phyloP scores from a whole-genome alignment of 2,797 vertebrate genomes.

The Dermochelys coriacea region DNA sequence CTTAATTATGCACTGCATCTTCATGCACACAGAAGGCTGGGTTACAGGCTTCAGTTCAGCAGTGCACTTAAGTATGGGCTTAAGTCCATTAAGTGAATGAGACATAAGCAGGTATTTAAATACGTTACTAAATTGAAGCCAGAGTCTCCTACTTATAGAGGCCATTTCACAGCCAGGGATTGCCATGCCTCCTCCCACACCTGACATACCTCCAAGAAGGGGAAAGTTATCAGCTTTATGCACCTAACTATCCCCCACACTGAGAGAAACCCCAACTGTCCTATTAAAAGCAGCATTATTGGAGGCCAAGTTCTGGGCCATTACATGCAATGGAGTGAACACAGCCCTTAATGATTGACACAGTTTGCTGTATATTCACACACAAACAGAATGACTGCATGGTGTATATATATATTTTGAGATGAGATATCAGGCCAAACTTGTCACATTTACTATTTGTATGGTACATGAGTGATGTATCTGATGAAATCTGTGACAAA shows the following conservation, averaged over 20 bases:
- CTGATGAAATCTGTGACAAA: conserved; percentile 11
- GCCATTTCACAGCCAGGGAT: background rate
- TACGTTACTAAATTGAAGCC: background rate
- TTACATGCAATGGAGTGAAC: background rate
- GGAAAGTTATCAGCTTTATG: too few relatives aligned
- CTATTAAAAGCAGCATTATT: background rate
- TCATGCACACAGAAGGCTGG: background rate
- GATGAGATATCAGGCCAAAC: background rate
- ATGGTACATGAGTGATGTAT: background rate
- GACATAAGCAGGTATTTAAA: background rate
- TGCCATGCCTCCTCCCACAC: background rate
- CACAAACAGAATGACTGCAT: background rate
- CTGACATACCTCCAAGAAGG: background rate
- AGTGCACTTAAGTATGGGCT: background rate
- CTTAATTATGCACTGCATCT: background rate
- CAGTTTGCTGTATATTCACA: background rate
- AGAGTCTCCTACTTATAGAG: background rate
- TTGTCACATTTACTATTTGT: conserved; percentile 8
- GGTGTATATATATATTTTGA: background rate
- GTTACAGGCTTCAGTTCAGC: background rate
- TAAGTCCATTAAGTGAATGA: background rate
- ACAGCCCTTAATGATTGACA: background rate
- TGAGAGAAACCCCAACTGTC: background rate
- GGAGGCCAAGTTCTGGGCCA: background rate
- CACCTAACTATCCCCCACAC: background rate